These are phyloP conservation scores for Epizoanthus stellaris DNA, from an alignment of 92 coral and sea anemone species.

Conservation along the genomic window DNA sequence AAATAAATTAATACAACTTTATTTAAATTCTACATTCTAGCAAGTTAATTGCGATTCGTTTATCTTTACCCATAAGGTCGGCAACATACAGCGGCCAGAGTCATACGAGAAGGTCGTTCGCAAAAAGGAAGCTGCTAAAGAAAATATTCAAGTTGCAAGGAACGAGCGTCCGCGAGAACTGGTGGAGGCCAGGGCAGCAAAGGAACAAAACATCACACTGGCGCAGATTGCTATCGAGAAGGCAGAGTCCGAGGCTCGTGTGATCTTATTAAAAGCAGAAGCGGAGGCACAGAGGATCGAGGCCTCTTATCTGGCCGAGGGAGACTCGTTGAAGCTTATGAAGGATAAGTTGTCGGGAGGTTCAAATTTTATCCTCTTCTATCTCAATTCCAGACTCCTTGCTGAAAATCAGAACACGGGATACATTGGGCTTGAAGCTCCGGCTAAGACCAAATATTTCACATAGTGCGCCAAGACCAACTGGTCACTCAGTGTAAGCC, in stretches of 20 bases:
- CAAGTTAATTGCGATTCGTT: too few species aligned
- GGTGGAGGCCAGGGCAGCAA: conserved; percentile 27
- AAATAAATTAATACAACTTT: too few species aligned
- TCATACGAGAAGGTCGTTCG: conserved; percentile 40
- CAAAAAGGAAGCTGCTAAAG: conserved; percentile 40
- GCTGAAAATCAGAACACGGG: conserved; percentile 10
- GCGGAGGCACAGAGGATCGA: conserved; percentile 26
- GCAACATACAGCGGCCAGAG: conserved; percentile 43
- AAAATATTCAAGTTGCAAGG: conserved; percentile 20
- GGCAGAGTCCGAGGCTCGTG: conserved; percentile 42
- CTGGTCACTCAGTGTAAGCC: too few species aligned
- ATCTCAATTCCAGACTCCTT: conserved; percentile 8
- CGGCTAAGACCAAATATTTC: conserved; percentile 12
- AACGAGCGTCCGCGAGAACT: conserved; percentile 37
- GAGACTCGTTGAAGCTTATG: conserved; percentile 16
- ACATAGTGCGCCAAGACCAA: neutral
- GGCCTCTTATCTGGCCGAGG: conserved; percentile 28
- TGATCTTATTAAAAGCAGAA: conserved; percentile 13
- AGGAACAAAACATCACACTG: conserved; percentile 32
- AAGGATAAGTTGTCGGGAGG: neutral
- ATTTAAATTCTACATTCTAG: too few species aligned
- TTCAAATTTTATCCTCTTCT: neutral
- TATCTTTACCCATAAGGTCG: conserved; percentile 11
- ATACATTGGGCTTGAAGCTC: conserved; percentile 6
- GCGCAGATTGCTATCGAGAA: conserved; percentile 39